These are phyloP conservation scores for Orcinus orca DNA, from an alignment of 2,113 vertebrate species.

Conservation along the genomic window DNA sequence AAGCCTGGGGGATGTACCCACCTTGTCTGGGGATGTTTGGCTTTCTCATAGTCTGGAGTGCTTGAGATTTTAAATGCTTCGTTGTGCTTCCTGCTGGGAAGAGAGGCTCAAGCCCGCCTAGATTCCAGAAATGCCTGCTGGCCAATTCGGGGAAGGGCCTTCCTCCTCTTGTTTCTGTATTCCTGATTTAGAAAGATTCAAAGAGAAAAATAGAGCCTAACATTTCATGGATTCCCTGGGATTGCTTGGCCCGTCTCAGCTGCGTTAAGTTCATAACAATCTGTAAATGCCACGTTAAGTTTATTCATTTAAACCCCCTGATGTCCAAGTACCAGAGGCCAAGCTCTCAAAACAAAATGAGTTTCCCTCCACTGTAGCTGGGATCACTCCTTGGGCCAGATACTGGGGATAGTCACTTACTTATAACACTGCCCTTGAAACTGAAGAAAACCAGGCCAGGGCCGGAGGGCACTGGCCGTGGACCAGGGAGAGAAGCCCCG, in stretches of 20 bases:
- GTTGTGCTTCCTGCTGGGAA: background rate
- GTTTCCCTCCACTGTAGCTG: background rate
- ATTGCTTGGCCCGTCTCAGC: background rate
- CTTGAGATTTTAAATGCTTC: conserved; percentile 7
- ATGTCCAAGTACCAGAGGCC: background rate
- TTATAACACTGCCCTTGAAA: background rate
- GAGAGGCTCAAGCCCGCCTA: background rate
- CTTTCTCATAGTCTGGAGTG: background rate
- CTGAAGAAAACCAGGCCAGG: background rate
- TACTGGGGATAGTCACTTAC: background rate
- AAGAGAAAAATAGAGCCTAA: background rate
- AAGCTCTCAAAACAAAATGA: background rate
- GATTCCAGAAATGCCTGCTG: background rate
- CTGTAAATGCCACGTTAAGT: conserved; percentile 13
- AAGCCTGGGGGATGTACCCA: background rate
- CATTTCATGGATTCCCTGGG: background rate
- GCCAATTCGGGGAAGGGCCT: background rate
- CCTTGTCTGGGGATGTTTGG: conserved; percentile 26
- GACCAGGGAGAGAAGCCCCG: background rate
- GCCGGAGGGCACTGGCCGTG: background rate
- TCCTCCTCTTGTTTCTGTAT: background rate
- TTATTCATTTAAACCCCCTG: background rate
- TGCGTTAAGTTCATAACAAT: background rate
- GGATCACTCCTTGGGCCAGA: background rate
- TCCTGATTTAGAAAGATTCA: conserved; percentile 17